phyloP scores from a whole-genome alignment of 1,140 invertebrate genomes.

The Macrotrachela quadricornifera region DNA sequence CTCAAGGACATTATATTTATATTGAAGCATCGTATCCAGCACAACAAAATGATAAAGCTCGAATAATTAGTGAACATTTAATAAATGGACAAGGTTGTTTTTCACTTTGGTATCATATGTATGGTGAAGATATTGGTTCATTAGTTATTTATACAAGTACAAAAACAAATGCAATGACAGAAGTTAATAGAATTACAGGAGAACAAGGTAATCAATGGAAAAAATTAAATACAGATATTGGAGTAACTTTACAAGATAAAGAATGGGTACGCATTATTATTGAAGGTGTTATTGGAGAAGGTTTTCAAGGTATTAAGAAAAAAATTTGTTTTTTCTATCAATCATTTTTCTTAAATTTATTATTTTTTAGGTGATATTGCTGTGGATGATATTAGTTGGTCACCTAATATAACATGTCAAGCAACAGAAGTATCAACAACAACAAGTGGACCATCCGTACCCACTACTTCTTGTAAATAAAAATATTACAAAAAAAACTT shows the following conservation, averaged over 20 bases:
- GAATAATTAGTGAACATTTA: constrained; percentile 35
- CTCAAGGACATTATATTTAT: constrained; percentile 50
- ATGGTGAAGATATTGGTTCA: constrained; percentile 2
- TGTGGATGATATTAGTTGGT: constrained; percentile 14
- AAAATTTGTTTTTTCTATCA: no score
- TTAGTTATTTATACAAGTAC: background rate
- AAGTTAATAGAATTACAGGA: constrained; percentile 12
- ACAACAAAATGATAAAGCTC: constrained; percentile 43
- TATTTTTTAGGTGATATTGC: constrained; percentile 16
- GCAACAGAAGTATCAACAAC: background rate
- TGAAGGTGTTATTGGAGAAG: background rate
- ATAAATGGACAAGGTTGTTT: background rate
- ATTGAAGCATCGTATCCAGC: constrained; percentile 45
- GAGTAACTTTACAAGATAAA: constrained; percentile 10
- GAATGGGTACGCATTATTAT: background rate
- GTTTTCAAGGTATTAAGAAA: background rate
- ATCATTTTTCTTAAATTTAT: background rate
- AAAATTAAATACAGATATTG: constrained; percentile 13
- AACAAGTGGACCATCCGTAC: constrained; percentile 1
- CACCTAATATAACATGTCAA: background rate
- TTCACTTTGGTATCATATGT: constrained; percentile 7
- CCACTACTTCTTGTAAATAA: background rate
- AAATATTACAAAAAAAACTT: no score
- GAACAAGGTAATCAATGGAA: constrained; percentile 20
- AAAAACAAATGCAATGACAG: background rate